Percentiles rank a stretch among this genome's conserved stretches.
These are phyloP conservation scores for Amblyornis subalaris DNA, from an alignment of 2,113 vertebrate species.

Conservation along the genomic window DNA sequence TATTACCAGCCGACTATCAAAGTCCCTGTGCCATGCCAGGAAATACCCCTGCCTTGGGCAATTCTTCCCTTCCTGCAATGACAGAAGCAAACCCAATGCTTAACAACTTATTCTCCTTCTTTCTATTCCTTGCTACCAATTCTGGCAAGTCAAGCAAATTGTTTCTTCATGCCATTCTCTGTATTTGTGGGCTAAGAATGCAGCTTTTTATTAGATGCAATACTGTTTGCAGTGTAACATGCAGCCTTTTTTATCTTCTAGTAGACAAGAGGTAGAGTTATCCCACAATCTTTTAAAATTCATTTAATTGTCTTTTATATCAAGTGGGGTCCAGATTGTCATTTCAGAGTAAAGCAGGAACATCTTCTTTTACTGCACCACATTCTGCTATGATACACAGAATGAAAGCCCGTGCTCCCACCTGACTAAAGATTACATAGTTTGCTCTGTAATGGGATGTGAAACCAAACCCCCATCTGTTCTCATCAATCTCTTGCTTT, in stretches of 20 bases:
- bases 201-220: not conserved
- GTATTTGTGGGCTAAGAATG: not conserved
- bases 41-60: constrained; percentile 22
- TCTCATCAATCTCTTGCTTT: not conserved
- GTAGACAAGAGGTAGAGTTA: not conserved
- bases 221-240: not conserved
- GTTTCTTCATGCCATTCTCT: not conserved
- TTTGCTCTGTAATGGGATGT: not conserved
- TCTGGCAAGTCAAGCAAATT: constrained; percentile 4
- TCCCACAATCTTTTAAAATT: not conserved
- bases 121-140: not conserved
- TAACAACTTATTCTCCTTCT: not conserved
- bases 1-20: constrained; percentile 43
- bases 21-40: constrained; percentile 27
- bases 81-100: constrained; percentile 13
- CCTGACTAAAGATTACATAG: not conserved
- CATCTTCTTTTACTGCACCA: not conserved
- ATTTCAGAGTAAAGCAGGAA: not conserved
- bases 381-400: not conserved
- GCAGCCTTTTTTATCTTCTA: not conserved
- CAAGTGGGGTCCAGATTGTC: not conserved
- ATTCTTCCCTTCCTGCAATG: not conserved
- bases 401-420: not conserved
- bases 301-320: not conserved
- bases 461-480: not conserved